Base-by-base conservation (phyloP, 2,888 invertebrate genomes). In the Xylota segnis region DNA sequence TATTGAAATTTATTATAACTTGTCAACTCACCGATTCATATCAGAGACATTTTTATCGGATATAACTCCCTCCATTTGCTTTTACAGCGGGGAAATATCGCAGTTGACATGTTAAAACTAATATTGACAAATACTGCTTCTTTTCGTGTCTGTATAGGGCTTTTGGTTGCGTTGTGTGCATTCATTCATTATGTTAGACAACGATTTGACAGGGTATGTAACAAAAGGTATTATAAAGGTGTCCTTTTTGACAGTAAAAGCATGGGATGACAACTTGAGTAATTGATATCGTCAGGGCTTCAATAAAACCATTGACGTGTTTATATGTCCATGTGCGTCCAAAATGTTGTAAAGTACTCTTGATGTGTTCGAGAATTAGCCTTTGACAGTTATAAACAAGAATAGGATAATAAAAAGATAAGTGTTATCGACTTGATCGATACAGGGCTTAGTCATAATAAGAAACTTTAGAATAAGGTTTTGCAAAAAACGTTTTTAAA, bases 1-100 rank as follows among this genome's bases (percentile, higher is more conserved):
- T 84, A 84, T 84, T 84, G 71, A 81, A 71, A 84, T 81, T 84
- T 84, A 84, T 81, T 76, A 71, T 66, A 52, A 23, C 70, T 75
- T 56, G 68, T 75, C 59, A 71, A 65, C 40, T 63, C 37, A 59
- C 14, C 70, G 78, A 84, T 79, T 43, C 12, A 43, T 81, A 84
- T 84, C 79, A 65, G 52, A 61, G 59, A 83, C 27, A 59, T 18
- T 75, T 84, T 84, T 84, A 84, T 84, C 84, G 75, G 52, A 81
- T 79, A 75, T 76, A 79, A 58, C 63, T 74, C 43, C 47, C 59
- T 66, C 37, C 37, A 54, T 74, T 71, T 72, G 59, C 56, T 79
- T 65, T 79, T 40, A 45, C 52, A 66, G 16, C 43, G 14, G 23
- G 40, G 56, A 72, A 66, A 70, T 52, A 75, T 65, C 47, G 47